Percentiles rank a stretch among this genome's conserved stretches.
Conservation (phyloP, 2,113 vertebrate species). For the Campylomormyrus numenius region DNA sequence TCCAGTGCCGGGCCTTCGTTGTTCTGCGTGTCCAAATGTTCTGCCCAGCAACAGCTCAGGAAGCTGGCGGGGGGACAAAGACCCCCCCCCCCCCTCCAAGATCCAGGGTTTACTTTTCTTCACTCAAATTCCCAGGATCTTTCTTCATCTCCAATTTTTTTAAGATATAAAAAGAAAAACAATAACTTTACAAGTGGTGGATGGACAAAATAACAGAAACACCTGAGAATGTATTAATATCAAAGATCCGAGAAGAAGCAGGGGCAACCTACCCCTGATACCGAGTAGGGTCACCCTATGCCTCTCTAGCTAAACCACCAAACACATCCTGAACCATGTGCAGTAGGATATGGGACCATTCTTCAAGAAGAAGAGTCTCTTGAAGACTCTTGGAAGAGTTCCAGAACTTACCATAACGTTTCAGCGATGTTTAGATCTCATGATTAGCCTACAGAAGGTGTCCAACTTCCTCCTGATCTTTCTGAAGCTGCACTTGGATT, state of each 20-base stretch:
- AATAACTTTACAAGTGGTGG: not conserved
- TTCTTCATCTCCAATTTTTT: not conserved
- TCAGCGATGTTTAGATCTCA: not conserved
- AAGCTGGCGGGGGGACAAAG: not conserved
- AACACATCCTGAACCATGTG: not conserved
- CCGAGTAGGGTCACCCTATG: not conserved
- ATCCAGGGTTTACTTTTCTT: not conserved
- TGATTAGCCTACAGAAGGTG: not conserved
- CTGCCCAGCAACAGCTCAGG: slow-evolving; percentile 25
- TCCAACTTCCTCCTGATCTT: not conserved
- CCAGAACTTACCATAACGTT: not conserved
- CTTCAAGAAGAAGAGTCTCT: not conserved
- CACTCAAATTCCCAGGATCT: not conserved
- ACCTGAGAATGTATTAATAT: not conserved
- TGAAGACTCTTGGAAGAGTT: not conserved
- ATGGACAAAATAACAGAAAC: not conserved
- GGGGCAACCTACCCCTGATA: not conserved
- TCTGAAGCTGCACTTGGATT: not conserved
- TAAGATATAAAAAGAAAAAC: not conserved
- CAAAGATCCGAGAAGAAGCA: not conserved
- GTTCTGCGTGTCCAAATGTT: slow-evolving; percentile 59
- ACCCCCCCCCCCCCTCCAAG: not conserved
- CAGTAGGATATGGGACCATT: not conserved
- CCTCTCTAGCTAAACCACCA: not conserved
- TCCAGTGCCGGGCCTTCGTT: slow-evolving; percentile 70